These are phyloP conservation scores for Bibio marci DNA, from an alignment of 2,888 invertebrate genomes.

Conservation along the genomic window DNA sequence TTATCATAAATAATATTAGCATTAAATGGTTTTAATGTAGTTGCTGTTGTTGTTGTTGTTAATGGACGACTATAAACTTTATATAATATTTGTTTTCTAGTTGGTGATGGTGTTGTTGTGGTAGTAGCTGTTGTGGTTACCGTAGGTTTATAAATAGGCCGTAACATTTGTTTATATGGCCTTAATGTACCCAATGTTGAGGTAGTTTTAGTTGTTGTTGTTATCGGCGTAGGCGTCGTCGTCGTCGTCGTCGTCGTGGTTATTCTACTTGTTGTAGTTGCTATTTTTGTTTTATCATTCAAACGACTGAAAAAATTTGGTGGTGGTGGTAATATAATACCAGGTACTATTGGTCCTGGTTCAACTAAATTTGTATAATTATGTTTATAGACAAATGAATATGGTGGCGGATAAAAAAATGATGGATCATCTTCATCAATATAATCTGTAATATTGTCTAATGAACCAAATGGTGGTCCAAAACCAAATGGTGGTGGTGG, in stretches of 20 bases:
- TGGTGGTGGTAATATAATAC: conserved; percentile 74
- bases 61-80: background rate
- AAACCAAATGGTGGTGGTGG: conserved; percentile 7
- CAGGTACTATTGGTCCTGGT: conserved; percentile 74
- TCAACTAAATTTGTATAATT: conserved; percentile 60
- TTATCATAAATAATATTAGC: conserved; percentile 6
- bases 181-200: conserved; percentile 11
- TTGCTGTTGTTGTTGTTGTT: conserved; percentile 23
- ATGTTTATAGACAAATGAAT: conserved; percentile 68
- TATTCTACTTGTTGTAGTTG: no score
- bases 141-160: background rate
- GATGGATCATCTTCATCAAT: conserved; percentile 85
- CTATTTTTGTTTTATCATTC: conserved; percentile 25
- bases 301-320: conserved; percentile 69
- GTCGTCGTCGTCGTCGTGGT: conserved; percentile 24
- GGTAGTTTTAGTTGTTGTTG: conserved; percentile 12
- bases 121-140: conserved; percentile 26
- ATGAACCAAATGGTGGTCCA: conserved; percentile 33
- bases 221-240: conserved; percentile 14
- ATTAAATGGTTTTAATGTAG: conserved; percentile 12
- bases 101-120: conserved; percentile 12
- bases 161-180: conserved; percentile 17
- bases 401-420: conserved; percentile 80
- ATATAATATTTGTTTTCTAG: background rate
- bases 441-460: conserved; percentile 53